Conservation (phyloP, 2,797 vertebrate genomes). For the Pseudocheirus occidentalis region DNA sequence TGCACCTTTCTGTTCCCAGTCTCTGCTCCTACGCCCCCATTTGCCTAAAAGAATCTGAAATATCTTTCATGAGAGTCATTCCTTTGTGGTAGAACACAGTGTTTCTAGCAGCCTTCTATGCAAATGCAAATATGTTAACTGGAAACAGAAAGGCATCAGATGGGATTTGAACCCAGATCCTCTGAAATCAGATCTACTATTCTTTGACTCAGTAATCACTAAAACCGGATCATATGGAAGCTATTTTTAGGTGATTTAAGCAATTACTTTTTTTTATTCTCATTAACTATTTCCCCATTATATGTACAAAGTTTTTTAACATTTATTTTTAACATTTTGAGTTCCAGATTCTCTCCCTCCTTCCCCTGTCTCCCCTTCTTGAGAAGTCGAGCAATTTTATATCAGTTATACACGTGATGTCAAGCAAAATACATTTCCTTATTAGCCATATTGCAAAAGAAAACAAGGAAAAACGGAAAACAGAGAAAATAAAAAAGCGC, state of each 20-base stretch:
- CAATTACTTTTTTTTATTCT: background rate
- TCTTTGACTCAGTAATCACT: background rate
- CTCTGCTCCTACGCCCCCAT: background rate
- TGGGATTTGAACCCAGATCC: background rate
- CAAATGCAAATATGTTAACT: background rate
- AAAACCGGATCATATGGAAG: background rate
- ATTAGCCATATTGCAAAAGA: no score
- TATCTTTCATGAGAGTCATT: background rate
- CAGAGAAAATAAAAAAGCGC: no score
- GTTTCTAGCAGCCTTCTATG: background rate
- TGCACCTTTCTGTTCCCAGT: background rate
- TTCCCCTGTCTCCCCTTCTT: no score
- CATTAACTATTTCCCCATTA: background rate
- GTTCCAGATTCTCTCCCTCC: no score
- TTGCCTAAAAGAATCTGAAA: background rate
- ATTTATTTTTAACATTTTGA: no score
- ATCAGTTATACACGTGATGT: no score
- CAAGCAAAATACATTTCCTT: no score
- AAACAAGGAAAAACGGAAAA: no score
- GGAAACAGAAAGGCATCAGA: background rate
- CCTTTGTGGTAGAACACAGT: background rate
- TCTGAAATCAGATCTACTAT: background rate
- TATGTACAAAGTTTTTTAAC: no score
- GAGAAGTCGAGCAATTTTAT: no score
- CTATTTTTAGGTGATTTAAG: background rate